phyloP scores from a whole-genome alignment of 2,888 invertebrate species.

The Macrophya alboannulata region DNA sequence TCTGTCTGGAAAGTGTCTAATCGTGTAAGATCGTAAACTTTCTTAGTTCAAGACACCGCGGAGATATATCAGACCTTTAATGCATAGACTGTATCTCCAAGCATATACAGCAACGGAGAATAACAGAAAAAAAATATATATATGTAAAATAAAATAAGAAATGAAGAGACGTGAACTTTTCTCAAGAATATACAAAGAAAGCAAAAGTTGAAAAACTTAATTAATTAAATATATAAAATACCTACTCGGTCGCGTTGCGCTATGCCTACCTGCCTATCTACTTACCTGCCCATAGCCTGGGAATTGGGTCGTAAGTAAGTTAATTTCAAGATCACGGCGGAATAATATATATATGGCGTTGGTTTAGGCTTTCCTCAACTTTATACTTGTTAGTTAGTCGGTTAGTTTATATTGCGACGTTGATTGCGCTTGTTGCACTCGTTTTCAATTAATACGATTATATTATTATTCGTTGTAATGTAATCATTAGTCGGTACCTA shows the following conservation, averaged over 20 bases:
- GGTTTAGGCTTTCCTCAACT: constrained; percentile 35
- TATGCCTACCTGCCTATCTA: not conserved
- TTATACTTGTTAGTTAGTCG: not conserved
- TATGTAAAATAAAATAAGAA: too few relatives aligned
- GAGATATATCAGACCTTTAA: constrained; percentile 35
- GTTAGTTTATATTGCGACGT: not conserved
- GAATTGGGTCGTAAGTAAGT: constrained; percentile 68
- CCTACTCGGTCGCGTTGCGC: not conserved
- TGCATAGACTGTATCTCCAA: not conserved
- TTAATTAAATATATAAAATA: constrained; percentile 31
- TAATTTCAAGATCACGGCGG: constrained; percentile 73
- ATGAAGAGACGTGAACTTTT: not conserved
- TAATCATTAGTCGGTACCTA: not conserved
- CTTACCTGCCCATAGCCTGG: constrained; percentile 57
- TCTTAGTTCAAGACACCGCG: constrained; percentile 29
- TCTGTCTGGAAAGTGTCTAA: constrained; percentile 9
- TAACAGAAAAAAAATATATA: too few relatives aligned
- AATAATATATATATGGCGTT: constrained; percentile 50
- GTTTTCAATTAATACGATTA: constrained; percentile 10
- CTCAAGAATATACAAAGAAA: constrained; percentile 29
- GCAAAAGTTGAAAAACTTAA: constrained; percentile 30
- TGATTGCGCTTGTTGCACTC: not conserved
- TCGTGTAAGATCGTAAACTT: constrained; percentile 30
- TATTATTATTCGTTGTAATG: not conserved
- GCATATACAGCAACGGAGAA: not conserved